Evolutionary conservation across 2,888 invertebrate species (phyloP), one percentile per base, ranked within the genome.

Genomic region (Alviniconcha strummeri): DNA sequence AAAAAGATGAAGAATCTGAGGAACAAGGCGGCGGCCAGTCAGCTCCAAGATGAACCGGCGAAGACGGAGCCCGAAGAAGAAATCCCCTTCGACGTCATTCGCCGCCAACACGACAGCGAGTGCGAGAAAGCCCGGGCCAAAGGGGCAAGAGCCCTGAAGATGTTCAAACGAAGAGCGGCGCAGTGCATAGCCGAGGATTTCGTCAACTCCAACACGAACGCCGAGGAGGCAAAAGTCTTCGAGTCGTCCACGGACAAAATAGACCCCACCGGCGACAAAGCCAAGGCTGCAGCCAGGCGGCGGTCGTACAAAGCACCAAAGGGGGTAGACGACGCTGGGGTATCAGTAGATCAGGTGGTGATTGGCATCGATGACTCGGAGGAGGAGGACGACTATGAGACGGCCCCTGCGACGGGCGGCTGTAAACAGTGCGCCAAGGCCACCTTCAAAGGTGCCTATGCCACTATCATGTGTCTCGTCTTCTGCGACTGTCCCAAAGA

Each of bases 111-210:
- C 13, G 78, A 78, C 15, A 36, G 15, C 56, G 36, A 78, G 15
- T 78, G 64, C 64, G 57, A 64, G 52, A 60, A 55, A n/a, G 60
- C 64, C 5, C 0, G 15, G 36, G 11, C 4, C 36, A 15, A 78
- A 52, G 78, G 78, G 2, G 15, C 78, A 9, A 57, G 78, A 52
- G 78, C 78, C 19, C 15, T 78, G 60, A 78, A 52, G 52, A 15
- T 36, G 15, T 78, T 78, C 64, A 78, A 52, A 36, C n/a, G 78
- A 7, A 60, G 57, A 19, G 78, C 78, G 19, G 78, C 78, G 0
- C 78, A 78, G 64, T 78, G 78, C 64, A 64, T 78, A 4, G 78
- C 78, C 7, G 78, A 78, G n/a, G 64, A 64, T 19, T 0, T 78
- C 7, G 6, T 78, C 36, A 78, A 78, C 52, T 52, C 52, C 52